phyloP scores from a whole-genome alignment of 2,888 invertebrate genomes.

The Eretmocerus hayati region DNA sequence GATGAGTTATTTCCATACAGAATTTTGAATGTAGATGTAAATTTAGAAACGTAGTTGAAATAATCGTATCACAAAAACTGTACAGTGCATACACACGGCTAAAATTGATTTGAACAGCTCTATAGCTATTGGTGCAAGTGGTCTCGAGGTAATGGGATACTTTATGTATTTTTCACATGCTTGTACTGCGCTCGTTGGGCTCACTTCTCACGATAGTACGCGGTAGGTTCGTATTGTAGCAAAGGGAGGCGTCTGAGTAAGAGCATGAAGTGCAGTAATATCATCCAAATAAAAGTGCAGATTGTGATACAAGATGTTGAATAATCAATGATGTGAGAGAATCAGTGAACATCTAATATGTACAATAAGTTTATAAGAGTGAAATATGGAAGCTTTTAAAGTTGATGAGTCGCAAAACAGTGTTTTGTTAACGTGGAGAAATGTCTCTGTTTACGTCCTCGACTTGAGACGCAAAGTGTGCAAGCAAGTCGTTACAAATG shows the following conservation, averaged over 20 bases:
- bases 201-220: background rate
- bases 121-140: too few relatives aligned
- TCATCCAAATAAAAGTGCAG: background rate
- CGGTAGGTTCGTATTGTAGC: background rate
- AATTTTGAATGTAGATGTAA: too few relatives aligned
- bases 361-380: background rate
- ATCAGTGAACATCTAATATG: background rate
- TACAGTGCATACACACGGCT: too few relatives aligned
- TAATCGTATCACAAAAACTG: too few relatives aligned
- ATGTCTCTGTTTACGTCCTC: constrained; percentile 65
- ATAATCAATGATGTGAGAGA: background rate
- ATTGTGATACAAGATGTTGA: background rate
- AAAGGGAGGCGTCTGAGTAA: background rate
- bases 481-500: constrained; percentile 72
- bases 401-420: constrained; percentile 46
- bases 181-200: background rate
- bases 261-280: background rate
- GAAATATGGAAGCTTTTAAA: background rate
- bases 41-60: too few relatives aligned
- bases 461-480: constrained; percentile 46
- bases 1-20: too few relatives aligned
- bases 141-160: too few relatives aligned
- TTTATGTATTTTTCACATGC: background rate
- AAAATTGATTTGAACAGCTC: too few relatives aligned
- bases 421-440: constrained; percentile 72